A percentile compares a stretch with the other conserved stretches of the same genome.
These are phyloP conservation scores for Sclerodermus sp. DNA, from an alignment of 2,888 invertebrate species.

Conservation along the genomic window DNA sequence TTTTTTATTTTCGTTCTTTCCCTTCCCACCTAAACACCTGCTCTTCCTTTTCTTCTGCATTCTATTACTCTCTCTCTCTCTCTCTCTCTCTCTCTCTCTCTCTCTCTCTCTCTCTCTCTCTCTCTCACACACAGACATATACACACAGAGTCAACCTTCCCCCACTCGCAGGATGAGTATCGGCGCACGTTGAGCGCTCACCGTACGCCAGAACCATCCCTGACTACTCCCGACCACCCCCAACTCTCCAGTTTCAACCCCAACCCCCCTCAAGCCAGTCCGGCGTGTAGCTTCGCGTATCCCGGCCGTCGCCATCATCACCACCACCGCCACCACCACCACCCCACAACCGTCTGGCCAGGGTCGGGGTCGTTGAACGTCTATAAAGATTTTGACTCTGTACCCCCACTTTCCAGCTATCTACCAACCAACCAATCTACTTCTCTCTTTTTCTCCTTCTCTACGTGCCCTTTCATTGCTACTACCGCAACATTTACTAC, in stretches of 20 bases:
- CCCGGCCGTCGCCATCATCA: constrained; percentile 19
- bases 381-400: constrained; percentile 56
- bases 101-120: too few species aligned
- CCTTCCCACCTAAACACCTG: too few species aligned
- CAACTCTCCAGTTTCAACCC: not conserved
- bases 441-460: not conserved
- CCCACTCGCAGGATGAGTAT: not conserved
- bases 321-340: constrained; percentile 24
- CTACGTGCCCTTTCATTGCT: too few species aligned
- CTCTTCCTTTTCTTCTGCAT: too few species aligned
- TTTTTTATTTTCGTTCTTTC: too few species aligned
- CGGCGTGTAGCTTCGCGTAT: constrained; percentile 9
- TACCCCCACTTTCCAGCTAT: constrained; percentile 4
- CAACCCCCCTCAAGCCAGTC: constrained; percentile 7
- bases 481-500: too few species aligned
- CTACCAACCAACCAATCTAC: constrained; percentile 18
- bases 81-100: too few species aligned
- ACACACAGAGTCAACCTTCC: too few species aligned
- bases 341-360: constrained; percentile 41
- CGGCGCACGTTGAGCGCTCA: not conserved
- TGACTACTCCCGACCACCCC: not conserved
- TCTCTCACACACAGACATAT: too few species aligned
- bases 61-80: too few species aligned
- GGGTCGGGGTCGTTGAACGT: constrained; percentile 59
- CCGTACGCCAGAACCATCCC: not conserved